Percentiles rank a stretch among this genome's conserved stretches.
These are phyloP conservation scores for Scarus forsteni DNA, from an alignment of 2,797 vertebrate species.

Conservation along the genomic window DNA sequence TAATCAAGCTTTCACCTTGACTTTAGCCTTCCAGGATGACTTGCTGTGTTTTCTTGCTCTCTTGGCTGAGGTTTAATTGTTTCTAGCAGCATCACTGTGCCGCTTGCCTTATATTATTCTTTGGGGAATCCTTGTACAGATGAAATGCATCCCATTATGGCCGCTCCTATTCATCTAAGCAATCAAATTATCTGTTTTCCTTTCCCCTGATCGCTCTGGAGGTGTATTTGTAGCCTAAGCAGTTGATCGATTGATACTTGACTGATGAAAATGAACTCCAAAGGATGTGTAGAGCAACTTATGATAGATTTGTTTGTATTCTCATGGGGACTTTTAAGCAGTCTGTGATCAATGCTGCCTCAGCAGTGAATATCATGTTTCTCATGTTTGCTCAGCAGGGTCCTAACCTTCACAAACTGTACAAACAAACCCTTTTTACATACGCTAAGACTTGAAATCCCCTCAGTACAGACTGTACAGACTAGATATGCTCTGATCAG, in stretches of 20 bases:
- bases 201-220: slow-evolving; percentile 41
- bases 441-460: slow-evolving; percentile 10
- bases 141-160: slow-evolving; percentile 34
- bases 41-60: slow-evolving; percentile 41
- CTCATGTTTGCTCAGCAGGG: slow-evolving; percentile 46
- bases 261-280: slow-evolving; percentile 57
- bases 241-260: slow-evolving; percentile 54
- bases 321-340: slow-evolving; percentile 34
- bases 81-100: slow-evolving; percentile 26
- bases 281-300: slow-evolving; percentile 46
- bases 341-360: slow-evolving; percentile 45
- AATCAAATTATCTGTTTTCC: slow-evolving; percentile 53
- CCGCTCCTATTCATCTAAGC: slow-evolving; percentile 40
- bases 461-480: slow-evolving; percentile 40
- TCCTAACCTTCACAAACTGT: slow-evolving; percentile 22
- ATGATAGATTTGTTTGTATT: slow-evolving; percentile 46
- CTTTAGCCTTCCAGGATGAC: slow-evolving; percentile 40
- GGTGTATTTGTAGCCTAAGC: slow-evolving; percentile 32
- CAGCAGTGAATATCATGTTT: slow-evolving; percentile 47
- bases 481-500: not conserved
- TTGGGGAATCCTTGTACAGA: slow-evolving; percentile 36
- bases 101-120: slow-evolving; percentile 24
- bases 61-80: slow-evolving; percentile 29
- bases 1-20: slow-evolving; percentile 74
- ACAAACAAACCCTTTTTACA: slow-evolving; percentile 27